These are phyloP conservation scores for Periphyllus acericola DNA, from an alignment of 2,888 invertebrate species.

Conservation along the genomic window DNA sequence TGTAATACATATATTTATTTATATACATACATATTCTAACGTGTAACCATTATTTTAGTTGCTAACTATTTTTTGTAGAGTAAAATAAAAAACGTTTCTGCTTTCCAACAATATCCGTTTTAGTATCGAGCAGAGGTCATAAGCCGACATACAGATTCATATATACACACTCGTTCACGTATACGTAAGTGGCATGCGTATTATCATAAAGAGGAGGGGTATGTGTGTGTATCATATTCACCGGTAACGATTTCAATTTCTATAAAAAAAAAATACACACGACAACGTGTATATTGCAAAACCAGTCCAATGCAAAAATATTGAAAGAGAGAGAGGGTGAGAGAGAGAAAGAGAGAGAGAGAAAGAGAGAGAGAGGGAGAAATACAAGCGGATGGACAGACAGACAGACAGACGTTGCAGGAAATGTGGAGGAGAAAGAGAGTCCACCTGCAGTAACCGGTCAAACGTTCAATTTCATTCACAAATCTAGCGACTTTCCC, in stretches of 20 bases:
- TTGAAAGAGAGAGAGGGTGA: not conserved
- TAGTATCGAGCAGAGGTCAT: slow-evolving; percentile 46
- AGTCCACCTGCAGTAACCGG: slow-evolving; percentile 39
- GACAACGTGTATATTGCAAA: slow-evolving; percentile 22
- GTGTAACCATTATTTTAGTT: not conserved
- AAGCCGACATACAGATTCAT: slow-evolving; percentile 24
- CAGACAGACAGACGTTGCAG: slow-evolving; percentile 10
- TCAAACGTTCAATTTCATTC: slow-evolving; percentile 59
- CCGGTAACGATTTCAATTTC: slow-evolving; percentile 59
- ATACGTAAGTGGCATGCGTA: not conserved
- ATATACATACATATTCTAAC: too few relatives aligned
- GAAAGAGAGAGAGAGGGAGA: not conserved
- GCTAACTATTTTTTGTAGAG: not conserved
- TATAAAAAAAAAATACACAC: slow-evolving; percentile 31
- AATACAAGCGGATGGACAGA: not conserved
- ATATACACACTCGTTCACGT: not conserved
- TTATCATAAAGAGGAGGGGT: slow-evolving; percentile 13
- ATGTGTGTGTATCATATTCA: not conserved
- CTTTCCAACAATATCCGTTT: slow-evolving; percentile 52
- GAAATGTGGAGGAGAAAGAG: slow-evolving; percentile 41
- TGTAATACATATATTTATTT: too few relatives aligned
- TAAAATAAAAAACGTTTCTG: slow-evolving; percentile 24
- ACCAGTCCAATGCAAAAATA: slow-evolving; percentile 29
- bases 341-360: not conserved
- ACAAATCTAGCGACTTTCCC: slow-evolving; percentile 51